These are phyloP conservation scores for Trachythela sp. DNA, from an alignment of 64 coral and sea anemone genomes.

Conservation along the genomic window DNA sequence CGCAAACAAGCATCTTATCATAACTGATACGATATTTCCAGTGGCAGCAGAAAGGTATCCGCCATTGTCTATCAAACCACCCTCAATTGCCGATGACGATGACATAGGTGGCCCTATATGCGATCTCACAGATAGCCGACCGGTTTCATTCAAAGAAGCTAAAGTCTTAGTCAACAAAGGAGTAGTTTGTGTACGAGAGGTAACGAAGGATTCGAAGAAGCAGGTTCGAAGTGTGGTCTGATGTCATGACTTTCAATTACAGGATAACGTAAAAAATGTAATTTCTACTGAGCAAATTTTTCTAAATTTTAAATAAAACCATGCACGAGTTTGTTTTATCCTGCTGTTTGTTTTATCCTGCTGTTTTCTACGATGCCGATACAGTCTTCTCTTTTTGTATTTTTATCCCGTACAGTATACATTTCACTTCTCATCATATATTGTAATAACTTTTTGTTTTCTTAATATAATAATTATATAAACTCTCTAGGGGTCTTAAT, in stretches of 20 bases:
- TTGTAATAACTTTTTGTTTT: too few relatives aligned
- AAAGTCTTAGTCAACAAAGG: not conserved
- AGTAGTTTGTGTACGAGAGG: not conserved
- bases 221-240: not conserved
- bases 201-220: not conserved
- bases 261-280: not conserved
- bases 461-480: too few relatives aligned
- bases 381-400: too few relatives aligned
- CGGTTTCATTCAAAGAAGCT: slow-evolving; percentile 2
- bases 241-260: not conserved
- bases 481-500: too few relatives aligned
- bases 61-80: slow-evolving; percentile 56
- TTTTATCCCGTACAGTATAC: too few relatives aligned
- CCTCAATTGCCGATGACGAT: slow-evolving; percentile 62
- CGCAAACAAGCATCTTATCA: slow-evolving; percentile 8
- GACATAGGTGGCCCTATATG: not conserved
- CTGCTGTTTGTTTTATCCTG: too few relatives aligned
- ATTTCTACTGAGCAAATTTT: not conserved
- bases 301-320: not conserved
- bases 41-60: slow-evolving; percentile 42
- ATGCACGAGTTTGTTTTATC: too few relatives aligned
- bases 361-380: too few relatives aligned
- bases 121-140: not conserved
- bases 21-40: slow-evolving; percentile 56
- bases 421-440: too few relatives aligned